Percentiles rank a stretch among this genome's conserved stretches.
phyloP scores from a whole-genome alignment of 1,140 invertebrate species.

The Holotrichia oblita region DNA sequence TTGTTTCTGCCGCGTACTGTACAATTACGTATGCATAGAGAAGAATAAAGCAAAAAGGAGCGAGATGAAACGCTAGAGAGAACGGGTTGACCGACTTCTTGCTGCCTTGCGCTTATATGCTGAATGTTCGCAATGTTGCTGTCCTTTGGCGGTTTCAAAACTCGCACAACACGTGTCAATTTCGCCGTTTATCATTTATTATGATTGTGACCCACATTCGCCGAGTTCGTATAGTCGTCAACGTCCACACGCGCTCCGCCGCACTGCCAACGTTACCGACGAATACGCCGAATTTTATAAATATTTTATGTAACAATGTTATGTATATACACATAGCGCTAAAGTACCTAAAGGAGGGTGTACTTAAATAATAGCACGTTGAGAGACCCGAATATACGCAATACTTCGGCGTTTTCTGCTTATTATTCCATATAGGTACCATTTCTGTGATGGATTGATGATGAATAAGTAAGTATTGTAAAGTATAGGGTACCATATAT shows the following conservation, averaged over 20 bases:
- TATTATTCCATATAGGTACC: neutral
- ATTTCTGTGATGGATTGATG: neutral
- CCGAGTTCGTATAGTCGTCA: no score
- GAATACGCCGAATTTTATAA: neutral
- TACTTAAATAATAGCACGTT: conserved; percentile 13
- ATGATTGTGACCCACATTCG: neutral
- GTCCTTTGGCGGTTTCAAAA: conserved; percentile 5
- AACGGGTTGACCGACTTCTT: neutral
- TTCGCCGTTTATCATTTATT: conserved; percentile 8
- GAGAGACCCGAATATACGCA: neutral
- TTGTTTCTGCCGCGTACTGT: no score
- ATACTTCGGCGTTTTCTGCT: neutral
- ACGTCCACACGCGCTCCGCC: neutral
- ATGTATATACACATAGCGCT: neutral
- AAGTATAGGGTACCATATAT: neutral
- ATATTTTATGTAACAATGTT: conserved; percentile 1
- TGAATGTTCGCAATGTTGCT: neutral
- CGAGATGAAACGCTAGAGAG: neutral
- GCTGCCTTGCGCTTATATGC: neutral
- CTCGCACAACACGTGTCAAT: conserved; percentile 1
- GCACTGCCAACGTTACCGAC: neutral
- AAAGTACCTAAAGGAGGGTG: neutral
- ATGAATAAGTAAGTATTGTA: neutral
- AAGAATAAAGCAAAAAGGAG: neutral
- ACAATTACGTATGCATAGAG: no score